Base-by-base conservation (phyloP, 2,888 invertebrate genomes). In the Spisula solida region DNA sequence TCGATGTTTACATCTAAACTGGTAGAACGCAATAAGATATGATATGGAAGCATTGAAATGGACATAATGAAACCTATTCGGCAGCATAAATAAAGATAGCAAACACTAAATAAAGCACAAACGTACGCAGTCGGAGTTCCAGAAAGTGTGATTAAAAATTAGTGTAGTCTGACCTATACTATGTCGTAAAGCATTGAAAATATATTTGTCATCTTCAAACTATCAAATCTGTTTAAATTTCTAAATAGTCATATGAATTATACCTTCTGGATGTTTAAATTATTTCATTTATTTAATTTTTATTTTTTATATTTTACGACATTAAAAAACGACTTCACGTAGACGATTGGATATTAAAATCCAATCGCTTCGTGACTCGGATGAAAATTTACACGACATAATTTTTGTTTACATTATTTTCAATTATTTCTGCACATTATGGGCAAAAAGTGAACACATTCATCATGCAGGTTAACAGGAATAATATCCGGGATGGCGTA, bases 401-500 rank as follows among this genome's bases (percentile, higher is more conserved):
- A 83, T 29, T 75, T 31, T 66, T 34, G 0, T 34, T 56, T 60
- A 25, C 25, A 8, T 20, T 56, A n/a, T 4, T 5, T 55, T 29
- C 29, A 18, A 8, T 34, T 31, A 10, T 31, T 6, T 60, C 18
- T 14, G 41, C 29, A 4, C 29, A 41, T 31, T 51, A 29, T 51
- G 29, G 29, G 34, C 20, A 20, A 60, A 60, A n/a, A 31, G 20
- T 81, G 8, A 81, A 16, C 31, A 14, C n/a, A 25, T 25, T 16
- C 12, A 55, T 48, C 70, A 31, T 83, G 81, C 82, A 86, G 47
- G 18, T 34, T 81, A 55, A 78, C 31, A 60, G 55, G 34, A 78
- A 83, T 55, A 47, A 56, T 6, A 85, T n/a, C n/a, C n/a, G 83
- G 80, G 90, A 93, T 31, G 89, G 82, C 79, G 85, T 94, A 18